Conservation (phyloP, 2,113 vertebrate genomes). For the Ellobius talpinus region DNA sequence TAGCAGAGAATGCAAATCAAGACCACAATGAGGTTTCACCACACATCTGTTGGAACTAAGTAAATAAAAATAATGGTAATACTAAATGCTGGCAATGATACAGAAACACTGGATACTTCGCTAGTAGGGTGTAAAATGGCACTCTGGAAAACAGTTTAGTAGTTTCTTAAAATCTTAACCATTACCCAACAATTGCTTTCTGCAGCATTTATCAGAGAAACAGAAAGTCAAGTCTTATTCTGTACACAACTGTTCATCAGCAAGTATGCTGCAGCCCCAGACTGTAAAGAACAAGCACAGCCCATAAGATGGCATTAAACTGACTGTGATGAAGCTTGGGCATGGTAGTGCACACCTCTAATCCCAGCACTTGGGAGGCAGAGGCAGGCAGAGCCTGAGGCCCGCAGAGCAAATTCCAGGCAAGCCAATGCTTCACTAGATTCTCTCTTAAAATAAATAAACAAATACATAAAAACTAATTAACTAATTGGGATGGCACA, state of each 20-base stretch:
- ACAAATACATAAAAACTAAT: background rate
- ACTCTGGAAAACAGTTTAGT: conserved; percentile 78
- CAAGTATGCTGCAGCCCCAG: conserved; percentile 50
- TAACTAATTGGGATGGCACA: background rate
- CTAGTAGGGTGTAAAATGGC: conserved; percentile 76
- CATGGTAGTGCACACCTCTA: background rate
- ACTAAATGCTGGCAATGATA: conserved; percentile 74
- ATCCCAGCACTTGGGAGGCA: background rate
- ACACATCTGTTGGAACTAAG: conserved; percentile 76
- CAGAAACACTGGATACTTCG: conserved; percentile 70
- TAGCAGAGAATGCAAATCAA: conserved; percentile 74
- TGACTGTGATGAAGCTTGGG: background rate
- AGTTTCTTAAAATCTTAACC: conserved; percentile 77
- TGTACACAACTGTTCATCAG: conserved; percentile 52
- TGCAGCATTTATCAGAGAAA: conserved; percentile 73
- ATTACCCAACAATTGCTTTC: conserved; percentile 72
- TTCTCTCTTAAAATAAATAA: background rate
- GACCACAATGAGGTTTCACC: conserved; percentile 70
- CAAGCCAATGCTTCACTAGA: background rate
- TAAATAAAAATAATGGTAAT: conserved; percentile 81
- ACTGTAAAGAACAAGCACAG: conserved; percentile 58
- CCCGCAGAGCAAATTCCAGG: background rate
- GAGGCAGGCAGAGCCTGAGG: background rate
- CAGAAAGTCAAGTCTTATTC: conserved; percentile 69
- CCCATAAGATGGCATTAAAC: conserved; percentile 50